Evolutionary conservation across 1,140 invertebrate genomes (phyloP).

Genomic region (Drosophila novamexicana): DNA sequence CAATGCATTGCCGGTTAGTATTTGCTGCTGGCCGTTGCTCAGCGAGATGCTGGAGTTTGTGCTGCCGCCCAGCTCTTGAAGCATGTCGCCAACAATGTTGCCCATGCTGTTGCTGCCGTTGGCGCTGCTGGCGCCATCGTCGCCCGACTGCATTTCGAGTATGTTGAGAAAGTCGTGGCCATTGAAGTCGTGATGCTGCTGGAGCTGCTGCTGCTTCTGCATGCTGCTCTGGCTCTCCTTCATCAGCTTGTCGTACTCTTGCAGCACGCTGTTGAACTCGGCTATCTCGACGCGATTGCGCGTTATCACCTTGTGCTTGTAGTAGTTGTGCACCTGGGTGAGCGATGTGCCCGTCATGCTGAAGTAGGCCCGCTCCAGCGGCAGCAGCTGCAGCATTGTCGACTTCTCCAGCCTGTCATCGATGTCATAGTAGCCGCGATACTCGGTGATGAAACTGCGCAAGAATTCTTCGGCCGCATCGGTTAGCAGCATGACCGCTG

Average conservation of each 20-base stretch:
- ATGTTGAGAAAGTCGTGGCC: conserved; percentile 78
- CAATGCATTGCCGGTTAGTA: conserved; percentile 27
- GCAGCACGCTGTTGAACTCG: conserved; percentile 73
- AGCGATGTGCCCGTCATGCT: conserved; percentile 69
- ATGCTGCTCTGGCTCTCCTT: conserved; percentile 82
- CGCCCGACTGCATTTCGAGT: conserved; percentile 50
- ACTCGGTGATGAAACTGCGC: conserved; percentile 63
- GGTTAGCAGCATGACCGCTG: conserved; percentile 67
- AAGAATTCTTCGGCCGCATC: conserved; percentile 79
- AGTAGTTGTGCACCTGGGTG: conserved; percentile 80
- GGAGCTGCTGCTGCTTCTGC: conserved; percentile 63
- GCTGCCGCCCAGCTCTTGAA: conserved; percentile 65
- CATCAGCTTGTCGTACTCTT: conserved; percentile 82
- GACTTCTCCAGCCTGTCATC: conserved; percentile 34
- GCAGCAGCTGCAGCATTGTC: conserved; percentile 52
- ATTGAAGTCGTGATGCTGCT: conserved; percentile 63
- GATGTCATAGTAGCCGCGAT: conserved; percentile 53
- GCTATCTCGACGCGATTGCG: conserved; percentile 73
- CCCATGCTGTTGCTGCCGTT: conserved; percentile 62
- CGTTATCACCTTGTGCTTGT: conserved; percentile 80
- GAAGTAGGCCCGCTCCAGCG: conserved; percentile 71
- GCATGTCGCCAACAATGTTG: conserved; percentile 62
- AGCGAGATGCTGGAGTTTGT: conserved; percentile 59
- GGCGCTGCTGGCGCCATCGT: conserved; percentile 48
- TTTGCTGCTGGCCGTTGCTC: conserved; percentile 48